Percentiles rank a stretch among this genome's conserved stretches.
Conservation (phyloP, 2,113 vertebrate species). For the Grammomys surdaster region DNA sequence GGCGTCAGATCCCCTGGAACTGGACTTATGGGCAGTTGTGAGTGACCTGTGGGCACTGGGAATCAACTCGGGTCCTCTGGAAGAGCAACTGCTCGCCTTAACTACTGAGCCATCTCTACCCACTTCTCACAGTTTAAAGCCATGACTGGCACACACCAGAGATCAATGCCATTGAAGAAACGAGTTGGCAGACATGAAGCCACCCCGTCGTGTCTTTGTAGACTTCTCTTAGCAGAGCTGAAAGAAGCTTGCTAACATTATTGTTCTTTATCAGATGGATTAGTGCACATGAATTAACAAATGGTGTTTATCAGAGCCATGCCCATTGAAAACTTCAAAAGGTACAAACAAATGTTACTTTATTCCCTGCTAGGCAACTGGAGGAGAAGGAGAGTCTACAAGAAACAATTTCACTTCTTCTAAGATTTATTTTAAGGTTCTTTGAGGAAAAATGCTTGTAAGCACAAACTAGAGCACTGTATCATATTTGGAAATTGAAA, state of each 20-base stretch:
- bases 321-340: not conserved
- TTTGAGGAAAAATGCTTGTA: slow-evolving; percentile 54
- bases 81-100: not conserved
- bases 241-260: not conserved
- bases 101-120: not conserved
- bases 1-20: not conserved
- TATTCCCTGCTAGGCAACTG: slow-evolving; percentile 8
- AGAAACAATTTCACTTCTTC: slow-evolving; percentile 14
- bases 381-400: not conserved
- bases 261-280: not conserved
- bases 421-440: slow-evolving; percentile 60
- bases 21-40: not conserved
- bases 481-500: slow-evolving; percentile 63
- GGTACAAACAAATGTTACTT: not conserved
- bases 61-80: not conserved
- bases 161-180: not conserved
- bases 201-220: not conserved
- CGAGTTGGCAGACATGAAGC: not conserved
- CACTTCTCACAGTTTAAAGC: not conserved
- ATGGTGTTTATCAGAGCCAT: not conserved
- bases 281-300: not conserved
- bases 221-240: not conserved
- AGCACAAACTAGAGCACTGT: slow-evolving; percentile 35
- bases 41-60: not conserved
- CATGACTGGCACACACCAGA: not conserved